Evolutionary conservation across 2,113 vertebrate species (phyloP), one percentile per base, ranked within the genome.

Genomic region (Chrysochloris asiatica): DNA sequence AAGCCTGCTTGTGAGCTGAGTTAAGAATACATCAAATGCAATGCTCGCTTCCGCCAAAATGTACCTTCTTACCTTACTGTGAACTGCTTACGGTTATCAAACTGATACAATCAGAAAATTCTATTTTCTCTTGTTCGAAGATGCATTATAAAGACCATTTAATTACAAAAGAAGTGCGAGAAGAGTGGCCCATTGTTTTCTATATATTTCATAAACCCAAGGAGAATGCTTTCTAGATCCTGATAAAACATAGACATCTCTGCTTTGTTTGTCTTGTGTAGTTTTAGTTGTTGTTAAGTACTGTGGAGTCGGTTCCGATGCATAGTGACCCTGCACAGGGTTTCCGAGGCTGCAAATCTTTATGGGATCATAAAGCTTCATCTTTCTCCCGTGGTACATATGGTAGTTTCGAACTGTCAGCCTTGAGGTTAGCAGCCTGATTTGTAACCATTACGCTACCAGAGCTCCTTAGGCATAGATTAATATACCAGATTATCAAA

Each of bases 1-100:
- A 95, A 96, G 94, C 95, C 94, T 50, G 95, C 94, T 89, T 30
- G 4, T 45, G 95, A 90, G 95, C 97, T 72, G 94, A 82, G 94
- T 96, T 96, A 95, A 93, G 97, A 97, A 95, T 94, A 97, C 96
- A 97, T 98, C 98, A 98, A 97, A 97, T 94, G 59, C 95, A 85
- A 56, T 1, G 0, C 33, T 86, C 86, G 95, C 97, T 98, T 98
- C 98, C 97, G 97, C 95, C 96, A 94, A 89, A 97, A 97, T 96
- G 95, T 91, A 97, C 97, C 97, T 98, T 96, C 96, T 96, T 97
- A 92, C 94, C 96, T 95, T 90, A 76, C 48, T 90, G 71, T 1
- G 91, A 33, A 87, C 93, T 95, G 97, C 71, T 94, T 30, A n/a
- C 48, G 92, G 81, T 83, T 96, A 91, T 83, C 93, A 83, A 54